Base-by-base conservation (phyloP, 2,888 invertebrate species). In the Hirudinaria manillensis region DNA sequence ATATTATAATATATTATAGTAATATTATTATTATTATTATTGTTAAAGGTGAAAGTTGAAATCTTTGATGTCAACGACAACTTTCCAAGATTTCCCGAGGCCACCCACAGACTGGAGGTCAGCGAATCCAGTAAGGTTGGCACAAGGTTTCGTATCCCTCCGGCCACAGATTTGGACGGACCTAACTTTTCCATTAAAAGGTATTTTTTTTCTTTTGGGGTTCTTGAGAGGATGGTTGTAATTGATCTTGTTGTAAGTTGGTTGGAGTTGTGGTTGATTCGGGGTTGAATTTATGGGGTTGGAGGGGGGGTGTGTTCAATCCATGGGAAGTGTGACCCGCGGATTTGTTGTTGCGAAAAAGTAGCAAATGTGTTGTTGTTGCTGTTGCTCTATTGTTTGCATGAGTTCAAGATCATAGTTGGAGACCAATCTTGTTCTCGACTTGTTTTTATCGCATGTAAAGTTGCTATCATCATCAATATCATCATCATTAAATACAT, bases 21-120 rank as follows among this genome's bases (percentile, higher is more conserved):
- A n/a, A n/a, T n/a, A n/a, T n/a, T n/a, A n/a, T n/a, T 10, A 38
- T 10, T 10, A 38, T 38, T 38, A 10, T 10, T 6, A 3, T 38
- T 10, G 7, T 7, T n/a, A 55, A 56, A 72, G 72, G 21, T 72
- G 24, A 72, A 65, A 27, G 53, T 72, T 21, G 55, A 72, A 32
- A 72, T 72, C 36, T 61, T 55, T 21, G 72, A 72, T 36, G 55
- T 72, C 61, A 72, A 72, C 55, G 72, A 72, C 72, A 56, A 72
- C 61, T 21, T n/a, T n/a, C 72, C 72, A n/a, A 34, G 29, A 7
- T 72, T 72, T 36, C 61, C 72, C 4, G 32, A 27, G 24, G 6
- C 4, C 3, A 61, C 55, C 6, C 32, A 61, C 65, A 29, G 7
- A 32, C 61, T 72, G 7, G 16, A 36, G 34, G 38, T 72, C 55